Percentiles rank a stretch among this genome's conserved stretches.
phyloP scores from a whole-genome alignment of 2,113 vertebrate genomes.

The Hypanus sabinus region DNA sequence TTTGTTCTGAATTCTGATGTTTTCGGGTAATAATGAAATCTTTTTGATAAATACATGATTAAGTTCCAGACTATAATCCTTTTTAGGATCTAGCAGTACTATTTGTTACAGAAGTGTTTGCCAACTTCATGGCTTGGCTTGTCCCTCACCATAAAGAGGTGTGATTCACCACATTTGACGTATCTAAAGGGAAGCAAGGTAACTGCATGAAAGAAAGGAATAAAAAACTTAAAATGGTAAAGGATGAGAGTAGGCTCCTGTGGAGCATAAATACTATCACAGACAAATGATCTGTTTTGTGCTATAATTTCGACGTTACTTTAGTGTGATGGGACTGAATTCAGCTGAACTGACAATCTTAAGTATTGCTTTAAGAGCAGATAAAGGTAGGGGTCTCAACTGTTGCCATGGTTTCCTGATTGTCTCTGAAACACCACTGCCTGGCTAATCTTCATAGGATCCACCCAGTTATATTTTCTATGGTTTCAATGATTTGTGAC shows the following conservation, averaged over 20 bases:
- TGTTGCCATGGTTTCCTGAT: slow-evolving; percentile 6
- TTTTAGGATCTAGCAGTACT: not conserved
- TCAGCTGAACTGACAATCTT: not conserved
- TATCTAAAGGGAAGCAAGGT: not conserved
- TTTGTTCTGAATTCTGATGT: not conserved
- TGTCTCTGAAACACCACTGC: not conserved
- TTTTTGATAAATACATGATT: not conserved
- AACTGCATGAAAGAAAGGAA: not conserved
- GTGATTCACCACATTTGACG: not conserved
- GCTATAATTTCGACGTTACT: not conserved
- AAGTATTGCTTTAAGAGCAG: not conserved
- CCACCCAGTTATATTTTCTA: not conserved
- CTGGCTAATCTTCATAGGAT: not conserved
- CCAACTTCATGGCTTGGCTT: too few relatives aligned
- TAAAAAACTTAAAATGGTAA: not conserved
- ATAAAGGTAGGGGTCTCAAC: not conserved
- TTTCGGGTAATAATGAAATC: not conserved
- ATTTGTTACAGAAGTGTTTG: not conserved
- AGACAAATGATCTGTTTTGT: not conserved
- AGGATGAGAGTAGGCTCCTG: not conserved
- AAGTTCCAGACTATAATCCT: not conserved
- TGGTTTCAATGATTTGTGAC: not conserved
- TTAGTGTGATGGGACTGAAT: not conserved
- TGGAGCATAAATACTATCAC: not conserved
- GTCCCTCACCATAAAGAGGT: not conserved